Evolutionary conservation across 2,797 vertebrate genomes (phyloP).

Genomic region (Parauchenoglanis ngamensis): DNA sequence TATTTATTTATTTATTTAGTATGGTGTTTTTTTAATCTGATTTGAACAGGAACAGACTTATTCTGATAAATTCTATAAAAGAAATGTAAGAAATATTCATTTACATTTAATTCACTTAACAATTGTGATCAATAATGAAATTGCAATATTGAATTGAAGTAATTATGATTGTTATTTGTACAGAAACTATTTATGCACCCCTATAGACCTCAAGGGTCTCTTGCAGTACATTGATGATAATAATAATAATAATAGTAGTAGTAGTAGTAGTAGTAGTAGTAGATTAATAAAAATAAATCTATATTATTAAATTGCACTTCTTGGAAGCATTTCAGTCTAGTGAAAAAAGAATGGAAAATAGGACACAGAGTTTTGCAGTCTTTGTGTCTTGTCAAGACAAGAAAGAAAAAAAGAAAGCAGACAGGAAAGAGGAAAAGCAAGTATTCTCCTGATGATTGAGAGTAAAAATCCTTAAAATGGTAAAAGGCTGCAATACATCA

Average conservation of each 20-base stretch:
- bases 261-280: not conserved
- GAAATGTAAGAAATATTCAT: not conserved
- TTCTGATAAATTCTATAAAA: not conserved
- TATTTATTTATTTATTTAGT: not conserved
- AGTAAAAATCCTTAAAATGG: constrained; percentile 66
- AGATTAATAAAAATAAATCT: too few relatives aligned
- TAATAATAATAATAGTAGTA: not conserved
- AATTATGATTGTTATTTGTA: not conserved
- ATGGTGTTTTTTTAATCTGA: too few relatives aligned
- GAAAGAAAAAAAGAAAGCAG: constrained; percentile 42
- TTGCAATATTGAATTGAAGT: not conserved
- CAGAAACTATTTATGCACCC: too few relatives aligned
- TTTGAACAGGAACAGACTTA: not conserved
- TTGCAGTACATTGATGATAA: not conserved
- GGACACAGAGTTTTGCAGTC: constrained; percentile 36
- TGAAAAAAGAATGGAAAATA: constrained; percentile 29
- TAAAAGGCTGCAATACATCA: constrained; percentile 65
- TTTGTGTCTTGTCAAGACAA: constrained; percentile 55
- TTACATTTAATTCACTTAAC: not conserved
- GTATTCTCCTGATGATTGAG: constrained; percentile 64
- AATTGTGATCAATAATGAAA: not conserved
- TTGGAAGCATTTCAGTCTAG: constrained; percentile 21
- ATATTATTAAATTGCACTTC: not conserved
- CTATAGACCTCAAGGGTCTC: not conserved
- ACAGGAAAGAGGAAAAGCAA: constrained; percentile 52